Evolutionary conservation across 2,113 vertebrate species (phyloP).

Genomic region (Ochotona princeps): DNA sequence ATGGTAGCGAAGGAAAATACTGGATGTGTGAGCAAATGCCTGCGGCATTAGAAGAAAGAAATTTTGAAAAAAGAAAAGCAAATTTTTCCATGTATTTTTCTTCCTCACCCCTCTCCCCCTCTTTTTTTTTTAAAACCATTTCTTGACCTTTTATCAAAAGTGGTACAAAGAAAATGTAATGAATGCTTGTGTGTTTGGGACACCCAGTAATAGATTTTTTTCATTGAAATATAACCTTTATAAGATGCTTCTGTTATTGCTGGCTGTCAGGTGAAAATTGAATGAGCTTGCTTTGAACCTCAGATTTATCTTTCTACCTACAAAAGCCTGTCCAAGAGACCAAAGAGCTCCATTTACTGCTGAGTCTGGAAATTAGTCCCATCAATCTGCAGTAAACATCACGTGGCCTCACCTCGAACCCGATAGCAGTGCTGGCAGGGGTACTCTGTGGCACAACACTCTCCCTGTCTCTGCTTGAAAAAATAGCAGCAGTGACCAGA

Average conservation of each 20-base stretch:
- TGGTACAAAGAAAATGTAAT: conserved; percentile 77
- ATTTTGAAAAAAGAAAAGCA: conserved; percentile 51
- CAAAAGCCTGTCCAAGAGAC: conserved; percentile 68
- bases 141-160: conserved; percentile 75
- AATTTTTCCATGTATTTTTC: neutral
- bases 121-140: conserved; percentile 7
- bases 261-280: conserved; percentile 77
- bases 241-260: conserved; percentile 78
- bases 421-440: neutral
- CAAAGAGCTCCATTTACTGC: conserved; percentile 69
- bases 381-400: conserved; percentile 57
- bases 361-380: conserved; percentile 70
- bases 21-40: conserved; percentile 43
- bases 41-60: conserved; percentile 62
- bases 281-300: conserved; percentile 72
- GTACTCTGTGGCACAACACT: neutral
- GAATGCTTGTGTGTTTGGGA: conserved; percentile 77
- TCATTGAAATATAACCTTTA: conserved; percentile 79
- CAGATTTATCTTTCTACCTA: conserved; percentile 80
- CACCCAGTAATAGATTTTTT: conserved; percentile 73
- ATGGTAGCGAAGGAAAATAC: conserved; percentile 60
- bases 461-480: neutral
- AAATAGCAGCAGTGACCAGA: neutral
- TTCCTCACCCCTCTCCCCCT: too few relatives aligned
- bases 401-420: conserved; percentile 42